Percentiles rank a stretch among this genome's conserved stretches.
Conservation (phyloP, 2,797 vertebrate genomes). For the Acanthurus lineatus region DNA sequence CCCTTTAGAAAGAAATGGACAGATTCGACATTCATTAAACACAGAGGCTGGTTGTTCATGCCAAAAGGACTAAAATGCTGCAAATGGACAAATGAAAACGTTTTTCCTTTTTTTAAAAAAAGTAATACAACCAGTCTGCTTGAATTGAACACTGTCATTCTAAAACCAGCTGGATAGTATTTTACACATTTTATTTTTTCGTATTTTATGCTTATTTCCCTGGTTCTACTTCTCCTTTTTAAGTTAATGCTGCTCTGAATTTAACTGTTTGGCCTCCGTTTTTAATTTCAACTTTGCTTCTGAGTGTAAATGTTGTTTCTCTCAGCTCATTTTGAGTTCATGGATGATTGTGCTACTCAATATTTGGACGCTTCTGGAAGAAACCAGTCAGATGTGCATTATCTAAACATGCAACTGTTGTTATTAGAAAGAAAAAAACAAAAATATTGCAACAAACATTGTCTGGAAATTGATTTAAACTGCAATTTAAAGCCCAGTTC, state of each 20-base stretch:
- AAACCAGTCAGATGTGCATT: no score
- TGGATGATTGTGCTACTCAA: neutral
- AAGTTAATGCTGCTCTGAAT: neutral
- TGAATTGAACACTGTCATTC: neutral
- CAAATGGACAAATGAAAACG: neutral
- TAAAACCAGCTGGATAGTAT: neutral
- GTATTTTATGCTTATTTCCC: no score
- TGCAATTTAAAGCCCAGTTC: no score
- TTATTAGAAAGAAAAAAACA: neutral
- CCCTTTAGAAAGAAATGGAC: conserved; percentile 35
- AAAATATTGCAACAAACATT: neutral
- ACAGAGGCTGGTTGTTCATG: neutral
- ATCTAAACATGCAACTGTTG: neutral
- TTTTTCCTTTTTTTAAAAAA: neutral
- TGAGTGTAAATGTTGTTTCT: neutral
- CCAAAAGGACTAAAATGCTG: neutral
- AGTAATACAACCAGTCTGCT: no score
- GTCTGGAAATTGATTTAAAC: neutral
- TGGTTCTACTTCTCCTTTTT: no score
- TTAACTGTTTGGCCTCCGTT: neutral
- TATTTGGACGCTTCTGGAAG: neutral
- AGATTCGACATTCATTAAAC: conserved; percentile 21
- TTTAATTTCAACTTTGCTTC: neutral
- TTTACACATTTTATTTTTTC: no score
- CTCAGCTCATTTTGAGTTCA: neutral